Evolutionary conservation across 1,140 invertebrate species (phyloP), one percentile per base, ranked within the genome.

Genomic region (Drosophila tristis): DNA sequence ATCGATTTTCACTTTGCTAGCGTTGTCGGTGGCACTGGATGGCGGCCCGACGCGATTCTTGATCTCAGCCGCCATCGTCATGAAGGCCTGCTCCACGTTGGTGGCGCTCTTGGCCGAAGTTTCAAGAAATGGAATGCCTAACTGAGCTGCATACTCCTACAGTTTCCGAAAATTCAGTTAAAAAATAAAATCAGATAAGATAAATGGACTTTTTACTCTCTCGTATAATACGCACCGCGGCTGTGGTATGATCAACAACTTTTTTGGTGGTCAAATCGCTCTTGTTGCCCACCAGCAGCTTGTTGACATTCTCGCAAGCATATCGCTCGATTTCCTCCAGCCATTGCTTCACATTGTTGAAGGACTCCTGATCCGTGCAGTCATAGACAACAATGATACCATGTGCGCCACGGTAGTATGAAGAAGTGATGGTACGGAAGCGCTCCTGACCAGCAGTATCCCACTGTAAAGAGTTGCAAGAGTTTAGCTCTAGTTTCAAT

Each of bases 381-480:
- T 99, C 99, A 92, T 99, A 99, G 39, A 99, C 99, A 78, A 99
- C 98, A 93, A 99, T 99, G 91, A 99, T 99, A 91, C 99, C 99
- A 93, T 99, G 98, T 78, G 99, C 99, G 74, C 99, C 99, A 93
- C 99, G 95, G 93, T 99, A 99, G 93, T 99, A 99, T 93, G 96
- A 97, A 74, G 96, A 97, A 64, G 99, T 99, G 86, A 99, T 99
- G 71, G 99, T 99, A 93, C 99, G 96, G 94, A 99, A 99, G 91
- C 97, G 93, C 93, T 99, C 98, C 93, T 99, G 98, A 11, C 99
- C 99, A 76, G 99, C 99, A 77, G 99, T 99, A 93, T 99, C 98
- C 98, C 98, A 98, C 95, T 96, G 82, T 91, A 82, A 47, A 58
- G 8, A 39, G 15, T 49, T 13, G 1, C 29, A 25, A 23, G 26